A percentile compares a stretch with the other conserved stretches of the same genome.
Conservation (phyloP, 2,888 invertebrate genomes). For the Drosophila pseudotakahashii region DNA sequence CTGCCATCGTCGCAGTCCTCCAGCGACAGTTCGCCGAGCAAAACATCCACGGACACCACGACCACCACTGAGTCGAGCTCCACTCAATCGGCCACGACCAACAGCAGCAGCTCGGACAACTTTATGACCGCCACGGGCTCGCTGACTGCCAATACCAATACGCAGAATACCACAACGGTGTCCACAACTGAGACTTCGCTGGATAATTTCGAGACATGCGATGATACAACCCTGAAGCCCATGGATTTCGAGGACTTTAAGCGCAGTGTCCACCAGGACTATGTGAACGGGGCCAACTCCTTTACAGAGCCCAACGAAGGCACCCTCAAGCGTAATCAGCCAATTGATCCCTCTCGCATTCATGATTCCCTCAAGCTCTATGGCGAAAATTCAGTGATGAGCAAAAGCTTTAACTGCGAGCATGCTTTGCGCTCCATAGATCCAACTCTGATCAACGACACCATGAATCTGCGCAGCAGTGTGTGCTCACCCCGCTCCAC, state of each 20-base stretch:
- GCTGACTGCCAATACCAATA: slow-evolving; percentile 71
- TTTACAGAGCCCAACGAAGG: slow-evolving; percentile 82
- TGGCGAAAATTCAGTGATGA: slow-evolving; percentile 84
- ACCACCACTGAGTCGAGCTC: slow-evolving; percentile 59
- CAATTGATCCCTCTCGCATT: slow-evolving; percentile 85
- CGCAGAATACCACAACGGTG: slow-evolving; percentile 66
- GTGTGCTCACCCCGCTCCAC: slow-evolving; percentile 69
- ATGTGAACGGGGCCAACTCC: slow-evolving; percentile 83
- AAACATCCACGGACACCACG: slow-evolving; percentile 60
- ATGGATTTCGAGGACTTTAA: slow-evolving; percentile 84
- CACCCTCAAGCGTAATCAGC: slow-evolving; percentile 84
- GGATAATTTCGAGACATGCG: slow-evolving; percentile 76
- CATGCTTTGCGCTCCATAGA: slow-evolving; percentile 83
- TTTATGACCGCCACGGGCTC: slow-evolving; percentile 82
- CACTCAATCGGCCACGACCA: slow-evolving; percentile 61
- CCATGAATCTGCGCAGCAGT: slow-evolving; percentile 76
- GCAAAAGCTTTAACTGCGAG: slow-evolving; percentile 84
- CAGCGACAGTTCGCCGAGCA: slow-evolving; percentile 81
- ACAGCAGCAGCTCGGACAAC: slow-evolving; percentile 75
- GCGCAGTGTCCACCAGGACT: slow-evolving; percentile 83
- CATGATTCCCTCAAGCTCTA: slow-evolving; percentile 85
- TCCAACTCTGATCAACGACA: slow-evolving; percentile 82
- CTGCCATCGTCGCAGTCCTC: slow-evolving; percentile 86
- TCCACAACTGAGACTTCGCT: slow-evolving; percentile 75
- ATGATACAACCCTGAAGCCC: slow-evolving; percentile 84